phyloP scores from a whole-genome alignment of 1,140 invertebrate genomes.

The Leptoteleia sp. region DNA sequence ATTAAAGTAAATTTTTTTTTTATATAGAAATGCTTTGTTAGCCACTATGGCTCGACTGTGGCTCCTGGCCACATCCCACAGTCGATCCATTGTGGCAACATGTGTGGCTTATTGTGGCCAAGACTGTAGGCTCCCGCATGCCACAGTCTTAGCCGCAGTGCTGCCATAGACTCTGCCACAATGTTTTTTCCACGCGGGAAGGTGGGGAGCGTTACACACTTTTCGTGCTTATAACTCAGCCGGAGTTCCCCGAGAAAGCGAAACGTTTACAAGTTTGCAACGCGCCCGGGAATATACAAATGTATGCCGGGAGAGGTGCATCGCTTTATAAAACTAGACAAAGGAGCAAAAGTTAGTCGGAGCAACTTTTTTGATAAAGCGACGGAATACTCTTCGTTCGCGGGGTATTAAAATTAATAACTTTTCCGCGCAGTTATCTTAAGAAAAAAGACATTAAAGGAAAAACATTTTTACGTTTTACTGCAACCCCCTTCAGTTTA shows the following conservation, averaged over 20 bases:
- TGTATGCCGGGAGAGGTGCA: conserved; percentile 3
- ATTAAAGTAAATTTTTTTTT: no score
- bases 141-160: no score
- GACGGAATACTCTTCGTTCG: conserved; percentile 7
- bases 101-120: no score
- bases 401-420: conserved; percentile 15
- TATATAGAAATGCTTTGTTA: no score
- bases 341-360: conserved; percentile 8
- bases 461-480: conserved; percentile 18
- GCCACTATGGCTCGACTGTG: no score
- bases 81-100: no score
- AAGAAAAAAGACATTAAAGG: background rate
- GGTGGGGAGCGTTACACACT: conserved; percentile 33
- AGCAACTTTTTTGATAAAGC: conserved; percentile 33
- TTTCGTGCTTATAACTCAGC: conserved; percentile 34
- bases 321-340: conserved; percentile 22
- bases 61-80: no score
- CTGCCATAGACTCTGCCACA: no score
- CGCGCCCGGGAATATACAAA: conserved; percentile 14
- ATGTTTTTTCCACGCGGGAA: no score
- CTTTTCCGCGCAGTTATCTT: conserved; percentile 12
- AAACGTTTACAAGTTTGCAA: conserved; percentile 13
- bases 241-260: conserved; percentile 13
- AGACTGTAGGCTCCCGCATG: no score
- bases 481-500: conserved; percentile 17